A percentile compares a stretch with the other conserved stretches of the same genome.
phyloP scores from a whole-genome alignment of 2,888 invertebrate species.

The Brachylomia viminalis region DNA sequence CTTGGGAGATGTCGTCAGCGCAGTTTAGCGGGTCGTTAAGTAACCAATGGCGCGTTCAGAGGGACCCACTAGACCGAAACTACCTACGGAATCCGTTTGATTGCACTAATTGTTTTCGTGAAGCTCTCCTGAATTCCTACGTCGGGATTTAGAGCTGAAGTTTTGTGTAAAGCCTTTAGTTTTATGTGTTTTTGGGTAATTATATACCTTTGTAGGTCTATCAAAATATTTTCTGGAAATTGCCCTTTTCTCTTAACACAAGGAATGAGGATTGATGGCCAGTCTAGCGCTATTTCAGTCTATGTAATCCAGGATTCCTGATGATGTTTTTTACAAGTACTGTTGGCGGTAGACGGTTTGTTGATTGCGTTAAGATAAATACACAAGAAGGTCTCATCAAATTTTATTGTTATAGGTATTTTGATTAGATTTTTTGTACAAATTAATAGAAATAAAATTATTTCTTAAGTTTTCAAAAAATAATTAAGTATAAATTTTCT shows the following conservation, averaged over 20 bases:
- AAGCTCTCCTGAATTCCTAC: constrained; percentile 10
- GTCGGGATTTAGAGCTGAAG: background rate
- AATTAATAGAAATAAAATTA: too few relatives aligned
- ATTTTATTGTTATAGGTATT: too few relatives aligned
- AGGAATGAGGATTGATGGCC: background rate
- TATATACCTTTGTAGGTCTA: background rate
- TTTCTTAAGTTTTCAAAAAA: too few relatives aligned
- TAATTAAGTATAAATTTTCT: too few relatives aligned
- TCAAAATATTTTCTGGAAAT: background rate
- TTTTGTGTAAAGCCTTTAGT: background rate
- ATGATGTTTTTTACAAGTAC: background rate
- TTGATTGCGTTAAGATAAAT: background rate
- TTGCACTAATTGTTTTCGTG: constrained; percentile 51
- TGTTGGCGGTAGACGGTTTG: background rate
- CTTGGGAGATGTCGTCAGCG: constrained; percentile 30
- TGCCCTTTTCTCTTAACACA: too few relatives aligned
- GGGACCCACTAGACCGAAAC: constrained; percentile 38
- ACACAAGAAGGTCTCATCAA: too few relatives aligned
- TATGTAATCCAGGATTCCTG: background rate
- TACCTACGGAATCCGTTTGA: constrained; percentile 40
- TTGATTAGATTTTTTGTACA: too few relatives aligned
- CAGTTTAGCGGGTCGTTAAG: constrained; percentile 52
- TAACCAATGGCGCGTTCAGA: constrained; percentile 48
- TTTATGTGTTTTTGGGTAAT: background rate
- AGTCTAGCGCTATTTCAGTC: background rate